Percentiles rank a stretch among this genome's conserved stretches.
Conservation (phyloP, 2,797 vertebrate genomes). For the Sylvilagus floridanus region DNA sequence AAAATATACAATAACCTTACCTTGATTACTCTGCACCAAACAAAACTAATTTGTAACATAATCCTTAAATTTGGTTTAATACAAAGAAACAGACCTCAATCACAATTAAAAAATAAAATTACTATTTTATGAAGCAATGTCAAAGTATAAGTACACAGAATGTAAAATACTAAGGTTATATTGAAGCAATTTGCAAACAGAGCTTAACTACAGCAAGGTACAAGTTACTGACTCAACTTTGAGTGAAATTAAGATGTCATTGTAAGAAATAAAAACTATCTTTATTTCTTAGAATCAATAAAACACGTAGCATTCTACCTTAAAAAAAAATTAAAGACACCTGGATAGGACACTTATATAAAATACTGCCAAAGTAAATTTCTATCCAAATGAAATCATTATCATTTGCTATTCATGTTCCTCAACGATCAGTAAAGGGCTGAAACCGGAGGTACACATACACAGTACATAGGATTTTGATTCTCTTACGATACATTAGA, state of each 20-base stretch:
- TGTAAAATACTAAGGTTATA: neutral
- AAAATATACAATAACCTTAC: neutral
- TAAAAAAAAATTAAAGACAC: constrained; percentile 58
- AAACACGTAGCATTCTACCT: constrained; percentile 18
- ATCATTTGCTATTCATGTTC: neutral
- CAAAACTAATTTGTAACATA: constrained; percentile 58
- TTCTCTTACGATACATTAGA: neutral
- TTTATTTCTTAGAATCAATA: constrained; percentile 40
- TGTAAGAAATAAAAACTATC: constrained; percentile 54
- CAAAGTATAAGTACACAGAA: constrained; percentile 43
- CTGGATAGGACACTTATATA: constrained; percentile 11
- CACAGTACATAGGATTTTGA: neutral
- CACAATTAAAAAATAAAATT: constrained; percentile 49
- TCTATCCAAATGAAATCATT: neutral
- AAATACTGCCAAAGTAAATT: neutral
- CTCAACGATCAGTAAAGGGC: neutral
- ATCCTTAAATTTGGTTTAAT: constrained; percentile 43
- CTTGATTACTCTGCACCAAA: neutral
- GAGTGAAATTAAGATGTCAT: constrained; percentile 51
- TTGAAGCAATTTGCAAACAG: constrained; percentile 30
- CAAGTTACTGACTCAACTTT: constrained; percentile 35
- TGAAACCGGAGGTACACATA: neutral
- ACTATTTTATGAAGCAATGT: constrained; percentile 2
- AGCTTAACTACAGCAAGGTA: constrained; percentile 49
- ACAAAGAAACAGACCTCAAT: constrained; percentile 25